phyloP scores from a whole-genome alignment of 2,797 vertebrate species.

The Danio jaintianensis region DNA sequence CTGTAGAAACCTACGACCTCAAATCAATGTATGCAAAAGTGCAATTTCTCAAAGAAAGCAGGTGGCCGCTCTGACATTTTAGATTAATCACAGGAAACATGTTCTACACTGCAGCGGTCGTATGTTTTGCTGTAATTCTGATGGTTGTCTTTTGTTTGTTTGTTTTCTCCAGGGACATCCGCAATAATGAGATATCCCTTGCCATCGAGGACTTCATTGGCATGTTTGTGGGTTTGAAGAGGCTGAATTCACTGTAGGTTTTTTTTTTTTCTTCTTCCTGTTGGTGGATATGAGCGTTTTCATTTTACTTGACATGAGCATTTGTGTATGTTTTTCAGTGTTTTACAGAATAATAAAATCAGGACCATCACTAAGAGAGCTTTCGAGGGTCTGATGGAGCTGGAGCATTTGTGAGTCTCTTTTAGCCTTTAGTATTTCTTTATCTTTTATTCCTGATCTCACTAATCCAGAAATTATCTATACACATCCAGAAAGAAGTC shows the following conservation, averaged over 20 bases:
- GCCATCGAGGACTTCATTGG: slow-evolving; percentile 95
- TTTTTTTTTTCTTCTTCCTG: background rate
- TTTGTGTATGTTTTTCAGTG: slow-evolving; percentile 73
- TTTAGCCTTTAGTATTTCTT: background rate
- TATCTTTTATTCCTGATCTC: no score
- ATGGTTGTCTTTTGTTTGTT: slow-evolving; percentile 15
- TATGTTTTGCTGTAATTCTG: slow-evolving; percentile 38
- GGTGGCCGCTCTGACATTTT: slow-evolving; percentile 13
- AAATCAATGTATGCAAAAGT: slow-evolving; percentile 2
- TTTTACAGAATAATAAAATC: slow-evolving; percentile 93
- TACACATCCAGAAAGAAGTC: no score
- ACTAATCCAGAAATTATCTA: no score
- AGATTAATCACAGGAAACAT: background rate
- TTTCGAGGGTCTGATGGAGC: slow-evolving; percentile 91
- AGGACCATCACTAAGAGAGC: slow-evolving; percentile 95
- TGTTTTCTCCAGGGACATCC: slow-evolving; percentile 84
- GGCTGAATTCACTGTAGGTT: slow-evolving; percentile 91
- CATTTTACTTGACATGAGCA: background rate
- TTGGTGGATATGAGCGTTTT: background rate
- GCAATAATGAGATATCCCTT: slow-evolving; percentile 97
- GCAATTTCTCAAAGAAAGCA: background rate
- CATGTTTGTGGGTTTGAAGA: slow-evolving; percentile 90
- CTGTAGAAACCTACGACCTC: background rate
- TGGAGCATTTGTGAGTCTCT: slow-evolving; percentile 93
- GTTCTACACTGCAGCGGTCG: slow-evolving; percentile 5